These are phyloP conservation scores for Patiria miniata DNA, from an alignment of 35 echinoderm and acorn worm genomes.

Conservation along the genomic window DNA sequence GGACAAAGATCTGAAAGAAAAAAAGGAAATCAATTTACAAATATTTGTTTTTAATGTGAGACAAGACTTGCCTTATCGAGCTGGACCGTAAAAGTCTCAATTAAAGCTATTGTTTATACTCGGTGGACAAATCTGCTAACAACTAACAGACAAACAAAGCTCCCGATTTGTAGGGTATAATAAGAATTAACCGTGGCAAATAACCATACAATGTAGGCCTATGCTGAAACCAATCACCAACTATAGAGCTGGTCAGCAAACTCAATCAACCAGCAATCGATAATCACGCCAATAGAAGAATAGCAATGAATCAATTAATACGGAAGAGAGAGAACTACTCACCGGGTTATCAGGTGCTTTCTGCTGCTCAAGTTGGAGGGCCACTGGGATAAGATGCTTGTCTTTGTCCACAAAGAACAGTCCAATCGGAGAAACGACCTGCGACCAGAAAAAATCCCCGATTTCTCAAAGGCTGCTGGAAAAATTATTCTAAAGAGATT, in stretches of 20 bases:
- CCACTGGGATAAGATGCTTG: conserved; percentile 69
- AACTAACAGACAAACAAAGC: too few species aligned
- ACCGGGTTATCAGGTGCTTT: conserved; percentile 71
- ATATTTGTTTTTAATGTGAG: neutral
- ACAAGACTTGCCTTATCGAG: neutral
- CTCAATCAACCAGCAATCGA: too few species aligned
- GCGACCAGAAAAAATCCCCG: neutral
- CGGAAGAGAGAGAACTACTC: too few species aligned
- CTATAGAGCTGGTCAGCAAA: too few species aligned
- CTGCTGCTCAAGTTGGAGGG: conserved; percentile 77
- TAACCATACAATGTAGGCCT: too few species aligned
- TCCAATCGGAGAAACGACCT: conserved; percentile 69
- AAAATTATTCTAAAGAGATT: neutral
- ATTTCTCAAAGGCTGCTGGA: neutral
- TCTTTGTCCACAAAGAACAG: conserved; percentile 88
- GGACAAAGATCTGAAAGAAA: conserved; percentile 68
- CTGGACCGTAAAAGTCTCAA: neutral
- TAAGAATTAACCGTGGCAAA: too few species aligned
- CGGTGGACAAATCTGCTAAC: neutral
- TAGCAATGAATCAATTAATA: neutral
- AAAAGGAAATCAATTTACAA: too few species aligned
- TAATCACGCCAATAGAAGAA: neutral
- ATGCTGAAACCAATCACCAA: too few species aligned
- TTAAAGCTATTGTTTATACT: neutral
- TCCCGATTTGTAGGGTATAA: too few species aligned